Conservation (phyloP, 2,113 vertebrate species). For the Pithys albifrons region DNA sequence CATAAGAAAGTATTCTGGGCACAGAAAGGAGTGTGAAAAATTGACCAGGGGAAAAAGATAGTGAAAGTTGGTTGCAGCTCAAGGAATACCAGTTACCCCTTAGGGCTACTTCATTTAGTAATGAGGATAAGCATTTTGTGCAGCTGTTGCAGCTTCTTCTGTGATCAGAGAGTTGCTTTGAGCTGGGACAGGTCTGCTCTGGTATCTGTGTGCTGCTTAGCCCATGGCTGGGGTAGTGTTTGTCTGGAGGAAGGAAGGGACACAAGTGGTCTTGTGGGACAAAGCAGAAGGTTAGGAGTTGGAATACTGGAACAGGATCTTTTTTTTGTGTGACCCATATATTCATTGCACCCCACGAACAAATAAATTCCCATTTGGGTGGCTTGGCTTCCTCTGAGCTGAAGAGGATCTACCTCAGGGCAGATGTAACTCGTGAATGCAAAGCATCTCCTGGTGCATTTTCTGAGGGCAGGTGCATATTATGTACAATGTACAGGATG, state of each 20-base stretch:
- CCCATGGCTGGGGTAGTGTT: accelerated
- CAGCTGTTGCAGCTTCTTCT: neutral
- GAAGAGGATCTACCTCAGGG: neutral
- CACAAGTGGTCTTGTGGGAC: neutral
- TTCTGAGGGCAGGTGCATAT: neutral
- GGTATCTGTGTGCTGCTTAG: neutral
- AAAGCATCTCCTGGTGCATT: neutral
- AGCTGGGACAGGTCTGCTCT: neutral
- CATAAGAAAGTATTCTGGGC: neutral
- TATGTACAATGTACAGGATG: neutral
- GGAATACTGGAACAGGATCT: neutral
- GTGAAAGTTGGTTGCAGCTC: neutral
- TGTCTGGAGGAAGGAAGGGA: neutral
- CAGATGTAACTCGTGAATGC: neutral
- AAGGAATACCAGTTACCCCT: neutral
- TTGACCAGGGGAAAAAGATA: neutral
- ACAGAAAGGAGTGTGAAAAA: neutral
- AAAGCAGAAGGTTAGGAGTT: neutral
- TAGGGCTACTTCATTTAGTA: neutral
- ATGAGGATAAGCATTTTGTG: neutral
- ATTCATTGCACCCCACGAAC: neutral
- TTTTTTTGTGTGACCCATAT: accelerated
- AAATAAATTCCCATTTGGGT: neutral
- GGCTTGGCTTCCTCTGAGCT: neutral
- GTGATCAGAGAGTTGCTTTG: neutral